Conservation (phyloP, 1,140 invertebrate species). For the Calephelis nemesis region DNA sequence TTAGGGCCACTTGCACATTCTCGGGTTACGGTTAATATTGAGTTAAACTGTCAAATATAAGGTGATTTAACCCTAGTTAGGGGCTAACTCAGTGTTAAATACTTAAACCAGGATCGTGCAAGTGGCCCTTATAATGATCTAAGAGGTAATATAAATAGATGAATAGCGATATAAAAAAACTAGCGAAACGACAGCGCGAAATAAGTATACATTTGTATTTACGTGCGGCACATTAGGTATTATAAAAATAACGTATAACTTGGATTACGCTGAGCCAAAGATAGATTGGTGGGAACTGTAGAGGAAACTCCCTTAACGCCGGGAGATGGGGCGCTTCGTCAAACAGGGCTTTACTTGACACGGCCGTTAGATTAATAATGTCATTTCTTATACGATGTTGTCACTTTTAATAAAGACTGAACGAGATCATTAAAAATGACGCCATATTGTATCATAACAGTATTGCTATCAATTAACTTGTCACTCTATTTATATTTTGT, state of each 20-base stretch:
- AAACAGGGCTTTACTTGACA: conserved; percentile 25
- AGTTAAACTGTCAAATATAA: too few relatives aligned
- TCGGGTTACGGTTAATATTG: too few relatives aligned
- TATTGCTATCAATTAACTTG: conserved; percentile 13
- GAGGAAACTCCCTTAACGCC: not conserved
- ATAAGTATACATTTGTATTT: not conserved
- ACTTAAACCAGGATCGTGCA: too few relatives aligned
- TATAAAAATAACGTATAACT: conserved; percentile 62
- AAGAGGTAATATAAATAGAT: too few relatives aligned
- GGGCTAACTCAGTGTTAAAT: too few relatives aligned
- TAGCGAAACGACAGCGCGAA: conserved; percentile 28
- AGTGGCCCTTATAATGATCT: too few relatives aligned
- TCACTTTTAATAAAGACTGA: conserved; percentile 18
- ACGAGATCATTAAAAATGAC: conserved; percentile 16
- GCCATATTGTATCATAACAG: conserved; percentile 1
- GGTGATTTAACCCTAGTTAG: too few relatives aligned
- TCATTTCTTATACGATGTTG: conserved; percentile 17
- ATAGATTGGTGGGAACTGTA: conserved; percentile 44
- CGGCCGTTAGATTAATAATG: conserved; percentile 12
- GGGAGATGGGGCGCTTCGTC: conserved; percentile 30
- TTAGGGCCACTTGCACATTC: too few relatives aligned
- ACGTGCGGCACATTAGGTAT: conserved; percentile 17
- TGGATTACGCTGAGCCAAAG: conserved; percentile 57
- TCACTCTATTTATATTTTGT: not conserved
- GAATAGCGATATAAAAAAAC: too few relatives aligned